These are phyloP conservation scores for Heliocidaris tuberculata DNA, from an alignment of 35 echinoderm and acorn worm genomes.

Conservation along the genomic window DNA sequence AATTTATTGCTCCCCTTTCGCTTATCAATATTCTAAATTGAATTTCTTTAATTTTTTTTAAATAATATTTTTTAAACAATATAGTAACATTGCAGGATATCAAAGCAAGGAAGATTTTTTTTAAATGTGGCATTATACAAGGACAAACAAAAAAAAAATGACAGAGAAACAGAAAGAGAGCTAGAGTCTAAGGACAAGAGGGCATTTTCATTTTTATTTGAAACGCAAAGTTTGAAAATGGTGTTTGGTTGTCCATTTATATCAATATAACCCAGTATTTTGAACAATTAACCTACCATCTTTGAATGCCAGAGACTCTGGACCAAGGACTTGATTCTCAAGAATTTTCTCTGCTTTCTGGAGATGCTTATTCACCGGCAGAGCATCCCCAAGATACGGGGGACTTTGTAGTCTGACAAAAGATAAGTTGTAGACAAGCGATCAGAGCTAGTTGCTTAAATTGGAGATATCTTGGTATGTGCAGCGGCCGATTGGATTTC, in stretches of 20 bases:
- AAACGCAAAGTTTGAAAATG: too few relatives aligned
- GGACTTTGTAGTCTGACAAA: background rate
- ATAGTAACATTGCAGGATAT: background rate
- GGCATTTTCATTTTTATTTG: background rate
- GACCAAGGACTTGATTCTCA: background rate
- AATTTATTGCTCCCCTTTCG: too few relatives aligned
- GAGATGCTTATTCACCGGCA: background rate
- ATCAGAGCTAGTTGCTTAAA: too few relatives aligned
- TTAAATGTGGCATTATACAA: background rate
- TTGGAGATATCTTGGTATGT: too few relatives aligned
- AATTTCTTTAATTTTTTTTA: too few relatives aligned
- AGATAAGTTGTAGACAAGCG: background rate
- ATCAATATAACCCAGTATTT: too few relatives aligned
- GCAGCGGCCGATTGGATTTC: too few relatives aligned
- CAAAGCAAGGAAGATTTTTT: background rate
- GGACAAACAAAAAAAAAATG: background rate
- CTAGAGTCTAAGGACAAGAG: constrained; percentile 15
- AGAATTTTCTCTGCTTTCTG: constrained; percentile 38
- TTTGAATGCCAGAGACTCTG: constrained; percentile 5
- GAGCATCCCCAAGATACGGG: background rate
- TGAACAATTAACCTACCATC: background rate
- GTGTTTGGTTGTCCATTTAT: too few relatives aligned
- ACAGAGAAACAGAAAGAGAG: background rate
- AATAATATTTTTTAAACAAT: too few relatives aligned
- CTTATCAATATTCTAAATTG: background rate